Base-by-base conservation (phyloP, 2,888 invertebrate genomes). In the Bugulina stolonifera region DNA sequence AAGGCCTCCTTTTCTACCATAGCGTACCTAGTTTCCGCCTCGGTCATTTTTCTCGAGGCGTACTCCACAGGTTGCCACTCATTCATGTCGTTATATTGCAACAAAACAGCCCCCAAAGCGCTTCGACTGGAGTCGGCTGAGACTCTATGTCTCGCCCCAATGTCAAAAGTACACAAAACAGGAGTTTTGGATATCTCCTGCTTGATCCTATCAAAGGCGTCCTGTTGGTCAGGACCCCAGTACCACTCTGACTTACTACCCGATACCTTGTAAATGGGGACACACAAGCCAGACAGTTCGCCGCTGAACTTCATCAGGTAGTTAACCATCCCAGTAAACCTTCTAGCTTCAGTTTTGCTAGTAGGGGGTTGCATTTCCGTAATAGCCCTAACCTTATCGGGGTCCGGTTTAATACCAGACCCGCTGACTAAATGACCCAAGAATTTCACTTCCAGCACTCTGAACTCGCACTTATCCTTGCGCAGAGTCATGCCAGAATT, bases 321-420 rank as follows among this genome's bases (percentile, higher is more conserved):
- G 35, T 72, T 72, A 25, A 72, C 72, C 29, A 72, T 29, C 23
- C 72, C 72, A 25, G 69, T 71, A 71, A 72, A 72, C 10, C 72
- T 72, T 14, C 72, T n/a, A 3, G 35, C 69, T 27, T 72, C 71
- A 54, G 70, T 29, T 43, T 71, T 69, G 69, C 18, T 72, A 43
- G 43, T 23, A 18, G 72, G 71, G 14, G 25, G 43, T 23, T 27
- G n/a, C 35, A 69, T 69, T 29, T 72, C 52, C 22, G 27, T 25
- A 2, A 72, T 72, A 18, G 70, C 72, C 27, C 22, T 43, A 5
- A 69, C 43, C 25, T 72, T 72, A 23, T 25, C 70, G n/a, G 34
- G 35, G 29, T 34, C 69, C 22, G 71, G 70, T 29, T 54, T 29
- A 10, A 72, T 71, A 5, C 54, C 71, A 22, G 2, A 10, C 27